Conservation (phyloP, 2,113 vertebrate genomes). For the Halichoeres trimaculatus region DNA sequence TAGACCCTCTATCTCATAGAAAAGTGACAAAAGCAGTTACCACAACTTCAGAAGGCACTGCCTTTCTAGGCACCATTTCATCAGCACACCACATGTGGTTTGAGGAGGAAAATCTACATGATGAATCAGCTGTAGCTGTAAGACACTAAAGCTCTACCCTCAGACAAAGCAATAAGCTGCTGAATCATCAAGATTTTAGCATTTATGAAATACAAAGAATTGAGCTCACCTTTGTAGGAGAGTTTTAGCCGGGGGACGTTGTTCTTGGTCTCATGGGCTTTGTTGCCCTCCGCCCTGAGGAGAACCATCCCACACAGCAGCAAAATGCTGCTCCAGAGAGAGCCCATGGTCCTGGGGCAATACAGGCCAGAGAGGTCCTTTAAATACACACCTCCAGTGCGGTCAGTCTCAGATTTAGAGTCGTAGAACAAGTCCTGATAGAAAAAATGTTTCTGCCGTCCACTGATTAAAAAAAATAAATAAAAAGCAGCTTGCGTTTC, state of each 20-base stretch:
- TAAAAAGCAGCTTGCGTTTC: slow-evolving; percentile 70
- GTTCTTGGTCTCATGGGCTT: slow-evolving; percentile 88
- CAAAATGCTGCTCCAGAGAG: slow-evolving; percentile 84
- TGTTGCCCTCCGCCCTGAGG: slow-evolving; percentile 77
- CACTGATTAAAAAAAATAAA: slow-evolving; percentile 35
- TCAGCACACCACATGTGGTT: background rate
- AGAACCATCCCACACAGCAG: slow-evolving; percentile 88
- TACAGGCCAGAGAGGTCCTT: slow-evolving; percentile 47
- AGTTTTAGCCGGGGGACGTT: slow-evolving; percentile 94
- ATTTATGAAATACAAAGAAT: slow-evolving; percentile 8
- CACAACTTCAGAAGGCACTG: slow-evolving; percentile 4
- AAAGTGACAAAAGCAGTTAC: background rate
- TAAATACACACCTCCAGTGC: slow-evolving; percentile 55
- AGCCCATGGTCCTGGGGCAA: slow-evolving; percentile 87
- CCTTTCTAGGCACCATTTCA: background rate
- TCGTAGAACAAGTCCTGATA: slow-evolving; percentile 10
- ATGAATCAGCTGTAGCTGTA: background rate
- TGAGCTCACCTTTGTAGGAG: slow-evolving; percentile 93
- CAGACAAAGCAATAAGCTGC: background rate
- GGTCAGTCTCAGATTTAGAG: slow-evolving; percentile 26
- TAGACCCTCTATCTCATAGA: background rate
- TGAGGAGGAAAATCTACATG: background rate
- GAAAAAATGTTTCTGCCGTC: slow-evolving; percentile 38
- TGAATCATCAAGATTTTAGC: background rate
- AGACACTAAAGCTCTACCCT: background rate